A percentile compares a stretch with the other conserved stretches of the same genome.
Evolutionary conservation across 2,888 invertebrate species (phyloP).

Genomic region (Stenchaetothrips biformis): DNA sequence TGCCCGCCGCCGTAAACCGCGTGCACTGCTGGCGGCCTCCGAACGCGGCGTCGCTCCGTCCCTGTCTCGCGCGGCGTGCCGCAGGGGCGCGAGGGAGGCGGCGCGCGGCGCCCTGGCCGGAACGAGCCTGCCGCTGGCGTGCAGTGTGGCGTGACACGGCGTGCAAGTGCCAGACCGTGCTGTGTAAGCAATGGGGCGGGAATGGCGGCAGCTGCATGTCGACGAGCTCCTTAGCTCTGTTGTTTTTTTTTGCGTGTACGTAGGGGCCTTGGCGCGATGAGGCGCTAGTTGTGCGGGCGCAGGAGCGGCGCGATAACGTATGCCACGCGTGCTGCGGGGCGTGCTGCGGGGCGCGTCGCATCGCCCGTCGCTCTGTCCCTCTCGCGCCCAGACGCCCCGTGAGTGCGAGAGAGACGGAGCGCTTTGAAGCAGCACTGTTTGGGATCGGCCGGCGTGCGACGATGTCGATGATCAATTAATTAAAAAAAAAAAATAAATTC

Average conservation of each 20-base stretch:
- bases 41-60: not conserved
- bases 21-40: not conserved
- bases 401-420: not conserved
- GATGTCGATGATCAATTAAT: too few relatives aligned
- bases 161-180: not conserved
- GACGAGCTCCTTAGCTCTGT: too few relatives aligned
- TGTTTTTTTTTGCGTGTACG: not conserved
- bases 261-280: not conserved
- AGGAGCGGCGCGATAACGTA: not conserved
- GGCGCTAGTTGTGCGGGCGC: not conserved
- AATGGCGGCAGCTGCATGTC: not conserved
- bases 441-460: too few relatives aligned
- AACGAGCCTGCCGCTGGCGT: not conserved
- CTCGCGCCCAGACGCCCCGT: not conserved
- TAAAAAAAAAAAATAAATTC: too few relatives aligned
- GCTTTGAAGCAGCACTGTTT: too few relatives aligned
- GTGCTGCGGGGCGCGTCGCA: not conserved
- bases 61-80: not conserved
- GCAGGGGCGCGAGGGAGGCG: not conserved
- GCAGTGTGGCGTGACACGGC: not conserved
- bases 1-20: not conserved
- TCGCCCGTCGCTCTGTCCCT: not conserved
- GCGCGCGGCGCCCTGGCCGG: not conserved
- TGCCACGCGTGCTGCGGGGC: not conserved
- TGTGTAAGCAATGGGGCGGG: not conserved